phyloP scores from a whole-genome alignment of 1,140 invertebrate genomes.

The Meloidogyne chitwoodi region DNA sequence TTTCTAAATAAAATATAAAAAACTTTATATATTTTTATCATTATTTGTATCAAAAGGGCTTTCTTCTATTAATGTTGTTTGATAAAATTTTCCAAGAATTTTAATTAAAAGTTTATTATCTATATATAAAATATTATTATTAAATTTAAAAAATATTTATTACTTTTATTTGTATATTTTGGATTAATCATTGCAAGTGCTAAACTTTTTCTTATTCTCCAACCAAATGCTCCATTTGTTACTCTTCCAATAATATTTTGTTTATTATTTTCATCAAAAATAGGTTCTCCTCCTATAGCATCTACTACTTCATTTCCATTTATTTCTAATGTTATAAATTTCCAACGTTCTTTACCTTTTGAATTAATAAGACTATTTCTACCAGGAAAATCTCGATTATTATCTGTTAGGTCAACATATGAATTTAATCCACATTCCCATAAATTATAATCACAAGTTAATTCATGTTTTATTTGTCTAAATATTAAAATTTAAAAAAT shows the following conservation, averaged over 20 bases:
- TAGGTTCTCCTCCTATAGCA: neutral
- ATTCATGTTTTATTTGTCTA: neutral
- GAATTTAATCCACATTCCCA: neutral
- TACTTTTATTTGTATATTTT: neutral
- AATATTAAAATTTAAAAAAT: neutral
- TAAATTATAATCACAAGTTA: neutral
- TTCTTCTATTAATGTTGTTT: neutral
- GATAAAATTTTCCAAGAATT: neutral
- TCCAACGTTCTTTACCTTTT: neutral
- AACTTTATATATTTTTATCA: too few relatives aligned
- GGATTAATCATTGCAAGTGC: neutral
- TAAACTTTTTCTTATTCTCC: neutral
- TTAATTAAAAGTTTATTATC: neutral
- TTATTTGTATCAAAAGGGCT: too few relatives aligned
- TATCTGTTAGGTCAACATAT: neutral
- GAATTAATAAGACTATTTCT: neutral
- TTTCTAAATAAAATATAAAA: too few relatives aligned
- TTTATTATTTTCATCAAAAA: neutral
- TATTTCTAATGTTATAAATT: neutral
- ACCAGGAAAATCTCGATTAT: neutral
- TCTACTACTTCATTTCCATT: neutral
- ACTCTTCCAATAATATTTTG: neutral
- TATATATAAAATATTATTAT: neutral
- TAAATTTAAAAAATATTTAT: neutral
- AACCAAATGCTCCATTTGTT: neutral